Base-by-base conservation (phyloP, 1,140 invertebrate genomes). In the Ceratitis capitata region DNA sequence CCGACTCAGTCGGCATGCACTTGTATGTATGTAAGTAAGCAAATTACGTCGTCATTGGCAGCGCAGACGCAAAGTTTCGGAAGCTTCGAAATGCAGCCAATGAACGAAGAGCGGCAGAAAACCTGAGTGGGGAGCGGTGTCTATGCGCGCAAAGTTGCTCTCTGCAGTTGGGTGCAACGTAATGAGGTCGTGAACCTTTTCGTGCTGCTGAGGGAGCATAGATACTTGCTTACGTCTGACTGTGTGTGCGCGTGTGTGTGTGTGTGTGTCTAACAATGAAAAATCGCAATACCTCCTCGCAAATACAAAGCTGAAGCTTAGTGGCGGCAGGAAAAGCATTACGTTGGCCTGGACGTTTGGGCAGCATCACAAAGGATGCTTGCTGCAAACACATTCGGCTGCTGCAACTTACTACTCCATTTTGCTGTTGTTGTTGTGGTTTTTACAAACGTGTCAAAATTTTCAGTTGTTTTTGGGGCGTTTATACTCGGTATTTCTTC, bases 111-210 rank as follows among this genome's bases (percentile, higher is more conserved):
- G 69, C 69, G 69, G 39, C 69, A 78, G 23, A 5, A 35, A 78
- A 78, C 35, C 69, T 78, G 69, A 78, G 69, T 78, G 69, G 69
- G 39, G 69, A 42, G 39, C 69, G 12, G 39, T 9, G 69, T 35
- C 10, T 78, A 39, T 85, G 85, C 85, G 78, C 45, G 82, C 74
- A 61, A 35, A 58, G 14, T 83, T 85, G 53, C 78, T 85, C 85
- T 85, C 82, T 85, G 53, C 12, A 19, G 61, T 42, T 85, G 85
- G 74, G 58, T 42, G 53, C 47, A 74, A 51, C 32, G 61, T 86
- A 86, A 86, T 86, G 85, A 86, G 85, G 85, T 86, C 85, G 82
- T 86, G 82, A 83, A 86, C 85, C 85, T 86, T 32, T 85, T 82
- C 45, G 35, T 42, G 42, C 64, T 58, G 82, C 53, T 82, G 51